Base-by-base conservation (phyloP, 2,888 invertebrate genomes). In the Hemaris fuciformis region DNA sequence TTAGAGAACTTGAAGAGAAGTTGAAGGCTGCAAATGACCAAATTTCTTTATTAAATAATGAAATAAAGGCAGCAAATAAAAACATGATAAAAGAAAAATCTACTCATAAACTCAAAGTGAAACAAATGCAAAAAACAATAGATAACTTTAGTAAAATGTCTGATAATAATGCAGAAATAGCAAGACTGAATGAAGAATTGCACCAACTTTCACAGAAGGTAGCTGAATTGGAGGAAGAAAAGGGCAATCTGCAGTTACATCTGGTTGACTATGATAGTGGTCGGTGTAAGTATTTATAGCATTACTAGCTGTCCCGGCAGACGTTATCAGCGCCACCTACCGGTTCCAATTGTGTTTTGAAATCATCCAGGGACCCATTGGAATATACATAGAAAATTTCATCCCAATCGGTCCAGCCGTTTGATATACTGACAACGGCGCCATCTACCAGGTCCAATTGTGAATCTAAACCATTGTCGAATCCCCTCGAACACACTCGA, bases 171-270 rank as follows among this genome's bases (percentile, higher is more conserved):
- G 94, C 94, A 42, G 95, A 96, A 81, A 91, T 96, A 63, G 93
- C 95, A 0, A 93, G 93, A 71, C 84, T 96, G 57, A 93, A 93
- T 76, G 93, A 93, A 64, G 94, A 95, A 75, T 93, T 95, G 69
- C 93, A 94, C 66, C 93, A 93, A 69, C 85, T 96, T 58, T 94
- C 95, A 66, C 95, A 96, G 73, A 95, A 95, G 91, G 94, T 98
- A 65, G 96, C 96, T 13, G 96, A 97, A 80, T 87, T 98, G 68
- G 97, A 97, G 88, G 97, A 97, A 85, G 98, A 98, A 88, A 98
- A 98, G 90, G 97, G 97, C 76, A 97, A 97, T 89, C 94, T 98
- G 79, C 97, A 98, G 88, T 92, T 98, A 81, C 96, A 96, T 89
- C 94, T 97, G 81, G 95, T 97, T 74, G 96, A 97, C 88, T 95